Base-by-base conservation (phyloP, 2,113 vertebrate genomes). In the Coryphaenoides rupestris region DNA sequence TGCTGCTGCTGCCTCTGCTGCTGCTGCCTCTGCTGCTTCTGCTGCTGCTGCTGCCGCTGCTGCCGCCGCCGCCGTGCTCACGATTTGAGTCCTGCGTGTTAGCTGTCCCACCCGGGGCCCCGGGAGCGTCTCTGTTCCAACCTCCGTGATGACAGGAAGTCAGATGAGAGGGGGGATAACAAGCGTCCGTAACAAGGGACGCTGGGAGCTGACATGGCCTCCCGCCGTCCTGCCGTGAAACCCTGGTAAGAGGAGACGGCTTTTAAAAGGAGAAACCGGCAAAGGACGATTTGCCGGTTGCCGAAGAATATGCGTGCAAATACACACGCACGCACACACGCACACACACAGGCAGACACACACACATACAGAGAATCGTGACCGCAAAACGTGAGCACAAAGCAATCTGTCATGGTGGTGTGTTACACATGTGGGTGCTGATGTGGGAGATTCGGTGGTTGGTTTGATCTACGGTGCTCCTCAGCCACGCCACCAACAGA, bases 281-380 rank as follows among this genome's bases (percentile, higher is more conserved):
- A 80, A 72, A 81, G 69, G 68, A 65, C 33, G 0, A 56, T 68
- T 74, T n/a, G n/a, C n/a, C n/a, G n/a, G n/a, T n/a, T n/a, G n/a
- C n/a, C n/a, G n/a, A n/a, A n/a, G n/a, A n/a, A 5, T 50, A 6
- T 50, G 7, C 12, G 12, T 63, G 72, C 55, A 68, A 16, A 57
- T 2, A 56, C 62, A 67, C 33, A 54, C 47, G 46, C 55, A 58
- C 24, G 62, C 47, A 50, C 63, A 62, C 21, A 22, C 60, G 49
- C 45, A 23, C 21, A 49, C 16, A 13, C 9, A 50, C 47, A 1
- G 2, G 47, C 17, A 40, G 7, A 40, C 24, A 26, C 33, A 12
- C 33, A 40, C 9, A 40, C 33, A 9, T 40, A 9, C 33, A n/a
- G 33, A 10, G 7, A 40, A 40, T 40, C 9, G 33, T 40, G 9